These are phyloP conservation scores for Trichoplusia ni DNA, from an alignment of 1,140 invertebrate genomes.

Conservation along the genomic window DNA sequence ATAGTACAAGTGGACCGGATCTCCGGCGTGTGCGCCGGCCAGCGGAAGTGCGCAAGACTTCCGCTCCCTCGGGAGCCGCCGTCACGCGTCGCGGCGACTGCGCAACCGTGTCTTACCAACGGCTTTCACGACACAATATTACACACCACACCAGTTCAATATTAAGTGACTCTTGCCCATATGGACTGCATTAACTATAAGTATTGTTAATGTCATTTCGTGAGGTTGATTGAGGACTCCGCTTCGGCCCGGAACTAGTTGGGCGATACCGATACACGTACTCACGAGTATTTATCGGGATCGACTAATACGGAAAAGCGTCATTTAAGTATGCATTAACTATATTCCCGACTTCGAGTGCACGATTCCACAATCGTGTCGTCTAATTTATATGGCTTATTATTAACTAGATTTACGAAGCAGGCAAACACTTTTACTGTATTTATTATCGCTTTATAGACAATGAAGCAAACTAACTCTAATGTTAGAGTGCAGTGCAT, in stretches of 20 bases:
- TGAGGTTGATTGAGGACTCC: too few species aligned
- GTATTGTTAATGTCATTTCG: too few species aligned
- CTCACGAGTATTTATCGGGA: too few species aligned
- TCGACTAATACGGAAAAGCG: too few species aligned
- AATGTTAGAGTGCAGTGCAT: too few species aligned
- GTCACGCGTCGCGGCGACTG: conserved; percentile 53
- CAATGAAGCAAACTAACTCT: not conserved
- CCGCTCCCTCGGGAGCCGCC: conserved; percentile 67
- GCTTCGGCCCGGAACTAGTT: too few species aligned
- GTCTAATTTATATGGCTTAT: not conserved
- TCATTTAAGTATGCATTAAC: too few species aligned
- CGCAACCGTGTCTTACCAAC: conserved; percentile 42
- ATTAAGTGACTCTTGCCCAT: conserved; percentile 7
- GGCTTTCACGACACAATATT: conserved; percentile 43
- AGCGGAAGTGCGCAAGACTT: conserved; percentile 71
- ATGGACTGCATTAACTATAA: not conserved
- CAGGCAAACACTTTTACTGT: not conserved
- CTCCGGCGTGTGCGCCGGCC: conserved; percentile 54
- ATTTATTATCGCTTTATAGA: too few species aligned
- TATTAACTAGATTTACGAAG: not conserved
- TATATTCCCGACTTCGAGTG: too few species aligned
- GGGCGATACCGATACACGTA: too few species aligned
- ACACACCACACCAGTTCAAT: conserved; percentile 18
- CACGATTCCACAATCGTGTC: not conserved
- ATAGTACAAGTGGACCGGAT: conserved; percentile 58